These are phyloP conservation scores for Pasiphila rectangulata DNA, from an alignment of 2,888 invertebrate species.

Conservation along the genomic window DNA sequence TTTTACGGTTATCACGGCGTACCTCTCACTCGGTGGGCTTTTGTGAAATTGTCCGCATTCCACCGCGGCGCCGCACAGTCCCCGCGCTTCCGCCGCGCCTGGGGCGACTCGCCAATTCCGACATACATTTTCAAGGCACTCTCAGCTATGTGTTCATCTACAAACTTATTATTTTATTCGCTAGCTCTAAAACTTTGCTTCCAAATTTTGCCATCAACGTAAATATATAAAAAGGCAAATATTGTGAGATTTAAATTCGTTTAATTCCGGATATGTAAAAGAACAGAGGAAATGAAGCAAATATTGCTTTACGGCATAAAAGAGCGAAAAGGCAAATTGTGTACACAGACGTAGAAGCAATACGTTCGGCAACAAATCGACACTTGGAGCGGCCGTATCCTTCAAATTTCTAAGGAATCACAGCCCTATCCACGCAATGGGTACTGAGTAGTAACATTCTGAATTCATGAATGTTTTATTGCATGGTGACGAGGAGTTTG, in stretches of 20 bases:
- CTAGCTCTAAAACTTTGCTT: constrained; percentile 36
- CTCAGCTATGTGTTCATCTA: constrained; percentile 46
- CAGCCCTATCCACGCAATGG: constrained; percentile 51
- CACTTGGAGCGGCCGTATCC: constrained; percentile 43
- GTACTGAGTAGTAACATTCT: constrained; percentile 64
- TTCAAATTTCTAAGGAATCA: constrained; percentile 50
- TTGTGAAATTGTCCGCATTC: constrained; percentile 72
- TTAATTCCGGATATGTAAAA: constrained; percentile 5
- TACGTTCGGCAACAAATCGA: constrained; percentile 41
- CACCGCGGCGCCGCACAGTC: constrained; percentile 57
- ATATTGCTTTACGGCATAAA: constrained; percentile 23
- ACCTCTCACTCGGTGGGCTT: constrained; percentile 68
- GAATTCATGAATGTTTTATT: constrained; percentile 77
- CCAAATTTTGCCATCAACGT: constrained; percentile 5
- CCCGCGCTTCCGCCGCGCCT: constrained; percentile 52
- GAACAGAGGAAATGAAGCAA: constrained; percentile 13
- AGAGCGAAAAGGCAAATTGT: constrained; percentile 28
- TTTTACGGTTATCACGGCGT: constrained; percentile 65
- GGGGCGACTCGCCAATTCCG: constrained; percentile 49
- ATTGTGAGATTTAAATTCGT: background rate
- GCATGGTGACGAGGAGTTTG: constrained; percentile 64
- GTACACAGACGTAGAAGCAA: constrained; percentile 37
- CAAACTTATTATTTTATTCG: constrained; percentile 47
- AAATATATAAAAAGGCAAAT: background rate
- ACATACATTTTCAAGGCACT: constrained; percentile 57